Evolutionary conservation across 2,888 invertebrate species (phyloP).

Genomic region (Coecobrya sp.): DNA sequence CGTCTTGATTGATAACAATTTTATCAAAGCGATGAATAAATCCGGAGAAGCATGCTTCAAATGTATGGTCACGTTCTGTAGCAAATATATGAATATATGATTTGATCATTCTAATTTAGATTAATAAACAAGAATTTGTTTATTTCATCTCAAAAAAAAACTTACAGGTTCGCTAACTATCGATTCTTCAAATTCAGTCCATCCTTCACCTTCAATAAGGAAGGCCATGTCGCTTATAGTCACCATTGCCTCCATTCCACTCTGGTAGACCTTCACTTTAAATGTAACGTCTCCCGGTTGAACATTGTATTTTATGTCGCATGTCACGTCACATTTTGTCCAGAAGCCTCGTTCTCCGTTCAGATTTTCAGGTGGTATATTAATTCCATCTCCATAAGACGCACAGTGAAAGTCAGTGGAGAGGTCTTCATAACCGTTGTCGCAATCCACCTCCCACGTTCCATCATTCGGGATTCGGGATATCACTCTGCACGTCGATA

Average conservation of each 20-base stretch:
- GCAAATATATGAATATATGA: not conserved
- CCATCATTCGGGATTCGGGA: not conserved
- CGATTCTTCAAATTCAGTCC: not conserved
- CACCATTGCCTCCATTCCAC: too few relatives aligned
- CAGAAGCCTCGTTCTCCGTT: conserved; percentile 59
- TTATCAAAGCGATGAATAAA: not conserved
- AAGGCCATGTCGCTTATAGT: too few relatives aligned
- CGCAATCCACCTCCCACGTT: not conserved
- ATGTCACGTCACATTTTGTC: conserved; percentile 30
- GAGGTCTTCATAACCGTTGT: not conserved
- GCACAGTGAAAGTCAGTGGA: not conserved
- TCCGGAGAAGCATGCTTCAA: not conserved
- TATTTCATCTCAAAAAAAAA: too few relatives aligned
- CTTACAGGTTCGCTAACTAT: too few relatives aligned
- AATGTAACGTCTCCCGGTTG: conserved; percentile 6
- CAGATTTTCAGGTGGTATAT: conserved; percentile 39
- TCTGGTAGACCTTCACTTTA: not conserved
- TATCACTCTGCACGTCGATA: too few relatives aligned
- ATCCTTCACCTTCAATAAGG: conserved; percentile 9
- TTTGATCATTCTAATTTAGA: too few relatives aligned
- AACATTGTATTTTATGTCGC: not conserved
- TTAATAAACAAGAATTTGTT: too few relatives aligned
- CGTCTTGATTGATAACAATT: conserved; percentile 27
- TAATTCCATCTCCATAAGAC: not conserved
- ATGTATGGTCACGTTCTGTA: not conserved